These are phyloP conservation scores for Agapostemon virescens DNA, from an alignment of 2,888 invertebrate genomes.

Conservation along the genomic window DNA sequence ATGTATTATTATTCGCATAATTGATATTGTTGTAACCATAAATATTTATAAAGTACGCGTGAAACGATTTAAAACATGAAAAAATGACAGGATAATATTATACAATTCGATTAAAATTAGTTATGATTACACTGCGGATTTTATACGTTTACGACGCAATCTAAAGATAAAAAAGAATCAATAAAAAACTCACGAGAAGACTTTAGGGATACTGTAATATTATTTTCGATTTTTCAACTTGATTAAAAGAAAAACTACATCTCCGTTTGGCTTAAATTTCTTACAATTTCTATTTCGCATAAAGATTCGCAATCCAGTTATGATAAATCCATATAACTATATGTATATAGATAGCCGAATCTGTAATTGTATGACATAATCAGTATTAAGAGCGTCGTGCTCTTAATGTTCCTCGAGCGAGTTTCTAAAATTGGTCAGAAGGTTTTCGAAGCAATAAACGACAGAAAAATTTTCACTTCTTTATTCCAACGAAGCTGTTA, in stretches of 20 bases:
- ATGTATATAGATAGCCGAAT: slow-evolving; percentile 22
- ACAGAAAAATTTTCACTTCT: slow-evolving; percentile 10
- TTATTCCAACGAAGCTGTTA: slow-evolving; percentile 24
- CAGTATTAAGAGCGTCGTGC: slow-evolving; percentile 45
- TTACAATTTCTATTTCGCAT: too few species aligned
- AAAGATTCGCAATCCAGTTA: too few species aligned
- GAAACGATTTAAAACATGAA: not conserved
- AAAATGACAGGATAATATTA: not conserved
- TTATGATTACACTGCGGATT: too few species aligned
- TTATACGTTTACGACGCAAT: too few species aligned
- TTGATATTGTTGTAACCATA: not conserved
- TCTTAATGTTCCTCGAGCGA: slow-evolving; percentile 7
- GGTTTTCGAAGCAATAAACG: not conserved
- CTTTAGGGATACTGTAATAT: too few species aligned
- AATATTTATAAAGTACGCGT: not conserved
- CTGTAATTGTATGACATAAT: slow-evolving; percentile 62
- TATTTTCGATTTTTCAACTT: too few species aligned
- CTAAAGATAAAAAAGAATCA: too few species aligned
- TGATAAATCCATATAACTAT: not conserved
- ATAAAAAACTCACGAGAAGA: too few species aligned
- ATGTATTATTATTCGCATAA: not conserved
- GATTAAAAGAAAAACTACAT: too few species aligned
- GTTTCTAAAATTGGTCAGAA: slow-evolving; percentile 3
- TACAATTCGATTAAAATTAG: not conserved
- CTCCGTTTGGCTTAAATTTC: too few species aligned